Conservation (phyloP, 2,797 vertebrate genomes). For the Myripristis murdjan region DNA sequence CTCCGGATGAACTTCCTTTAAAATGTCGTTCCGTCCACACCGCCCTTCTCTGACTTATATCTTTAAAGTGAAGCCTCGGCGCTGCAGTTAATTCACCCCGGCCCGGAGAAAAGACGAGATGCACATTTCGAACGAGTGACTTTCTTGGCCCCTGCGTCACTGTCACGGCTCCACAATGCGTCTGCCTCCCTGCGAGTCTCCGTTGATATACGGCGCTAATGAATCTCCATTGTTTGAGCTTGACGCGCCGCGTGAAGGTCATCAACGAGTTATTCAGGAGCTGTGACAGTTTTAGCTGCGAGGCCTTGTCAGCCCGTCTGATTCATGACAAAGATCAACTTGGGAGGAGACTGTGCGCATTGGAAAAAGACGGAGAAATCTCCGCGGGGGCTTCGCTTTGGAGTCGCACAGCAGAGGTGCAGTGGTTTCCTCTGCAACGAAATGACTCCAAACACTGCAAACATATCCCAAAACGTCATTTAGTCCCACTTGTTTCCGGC, state of each 20-base stretch:
- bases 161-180: constrained; percentile 1
- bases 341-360: not conserved
- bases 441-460: too few relatives aligned
- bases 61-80: constrained; percentile 2
- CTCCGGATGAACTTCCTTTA: constrained; percentile 7
- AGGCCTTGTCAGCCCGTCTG: constrained; percentile 46
- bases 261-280: constrained; percentile 16
- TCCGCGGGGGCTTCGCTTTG: accelerated
- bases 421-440: too few relatives aligned
- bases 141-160: constrained; percentile 6
- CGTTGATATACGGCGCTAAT: constrained; percentile 52
- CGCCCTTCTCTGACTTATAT: not conserved
- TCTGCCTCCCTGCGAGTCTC: too few relatives aligned
- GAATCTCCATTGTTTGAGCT: constrained; percentile 43
- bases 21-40: not conserved
- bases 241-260: constrained; percentile 4
- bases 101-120: not conserved
- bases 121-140: constrained; percentile 27
- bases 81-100: constrained; percentile 26
- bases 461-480: too few relatives aligned
- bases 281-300: constrained; percentile 46
- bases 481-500: too few relatives aligned
- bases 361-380: not conserved
- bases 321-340: not conserved
- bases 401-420: too few relatives aligned